A percentile compares a stretch with the other conserved stretches of the same genome.
Evolutionary conservation across 2,113 vertebrate genomes (phyloP).

Genomic region (Apistogramma diplotaenia): DNA sequence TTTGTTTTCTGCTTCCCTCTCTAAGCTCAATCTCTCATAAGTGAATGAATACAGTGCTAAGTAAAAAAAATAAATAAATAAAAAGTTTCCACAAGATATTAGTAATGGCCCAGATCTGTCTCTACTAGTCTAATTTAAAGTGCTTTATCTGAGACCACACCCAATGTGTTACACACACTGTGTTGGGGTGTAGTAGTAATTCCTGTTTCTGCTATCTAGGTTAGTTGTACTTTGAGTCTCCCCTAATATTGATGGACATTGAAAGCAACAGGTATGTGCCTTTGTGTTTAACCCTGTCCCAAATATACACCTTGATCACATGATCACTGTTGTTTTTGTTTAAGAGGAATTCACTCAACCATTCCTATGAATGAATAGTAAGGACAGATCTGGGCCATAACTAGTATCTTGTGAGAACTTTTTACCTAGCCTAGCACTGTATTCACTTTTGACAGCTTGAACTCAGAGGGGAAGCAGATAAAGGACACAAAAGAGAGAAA

Average conservation of each 20-base stretch:
- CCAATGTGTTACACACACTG: background rate
- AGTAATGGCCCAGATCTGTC: background rate
- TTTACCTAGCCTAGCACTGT: too few relatives aligned
- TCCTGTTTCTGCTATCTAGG: constrained; percentile 6
- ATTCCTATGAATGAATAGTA: too few relatives aligned
- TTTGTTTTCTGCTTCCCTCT: background rate
- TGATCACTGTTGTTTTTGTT: background rate
- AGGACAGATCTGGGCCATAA: too few relatives aligned
- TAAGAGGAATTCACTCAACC: too few relatives aligned
- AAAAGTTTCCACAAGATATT: background rate
- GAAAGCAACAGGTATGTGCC: background rate
- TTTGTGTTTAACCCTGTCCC: background rate
- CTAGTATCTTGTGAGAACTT: too few relatives aligned
- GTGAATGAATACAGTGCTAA: background rate
- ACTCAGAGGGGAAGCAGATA: too few relatives aligned
- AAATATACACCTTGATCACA: background rate
- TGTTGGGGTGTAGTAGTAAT: constrained; percentile 1
- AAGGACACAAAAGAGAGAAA: too few relatives aligned
- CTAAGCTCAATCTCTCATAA: background rate
- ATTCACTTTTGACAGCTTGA: too few relatives aligned
- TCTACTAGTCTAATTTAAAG: background rate
- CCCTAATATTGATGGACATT: background rate
- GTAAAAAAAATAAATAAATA: constrained; percentile 9
- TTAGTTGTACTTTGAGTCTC: constrained; percentile 28
- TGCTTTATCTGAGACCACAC: background rate